These are phyloP conservation scores for Rhinatrema bivittatum DNA, from an alignment of 2,797 vertebrate genomes.

Conservation along the genomic window DNA sequence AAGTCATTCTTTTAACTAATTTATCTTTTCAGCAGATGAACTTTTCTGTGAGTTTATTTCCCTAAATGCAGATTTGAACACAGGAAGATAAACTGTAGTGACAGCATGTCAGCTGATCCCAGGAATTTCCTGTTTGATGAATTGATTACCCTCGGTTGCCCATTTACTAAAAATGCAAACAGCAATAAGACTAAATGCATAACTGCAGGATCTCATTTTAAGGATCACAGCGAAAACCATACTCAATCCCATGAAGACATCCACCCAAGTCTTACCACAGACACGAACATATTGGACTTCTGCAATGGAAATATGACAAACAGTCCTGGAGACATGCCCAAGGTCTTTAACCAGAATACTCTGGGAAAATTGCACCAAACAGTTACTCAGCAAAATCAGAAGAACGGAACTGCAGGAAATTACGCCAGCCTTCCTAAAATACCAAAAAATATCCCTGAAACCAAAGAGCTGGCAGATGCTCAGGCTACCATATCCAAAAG, in stretches of 20 bases:
- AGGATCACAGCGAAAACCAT: background rate
- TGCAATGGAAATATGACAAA: background rate
- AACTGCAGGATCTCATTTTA: background rate
- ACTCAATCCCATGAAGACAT: background rate
- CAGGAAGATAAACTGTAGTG: slow-evolving; percentile 1
- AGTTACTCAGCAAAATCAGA: background rate
- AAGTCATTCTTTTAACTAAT: too few relatives aligned
- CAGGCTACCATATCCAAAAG: background rate
- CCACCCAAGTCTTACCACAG: background rate
- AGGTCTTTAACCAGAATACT: too few relatives aligned
- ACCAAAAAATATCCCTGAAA: background rate
- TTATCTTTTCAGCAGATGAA: too few relatives aligned
- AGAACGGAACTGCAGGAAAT: background rate
- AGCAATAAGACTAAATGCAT: background rate
- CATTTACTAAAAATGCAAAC: background rate
- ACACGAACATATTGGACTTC: background rate
- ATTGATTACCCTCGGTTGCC: background rate
- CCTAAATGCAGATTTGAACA: too few relatives aligned
- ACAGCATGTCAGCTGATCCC: background rate
- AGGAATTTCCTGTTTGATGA: background rate
- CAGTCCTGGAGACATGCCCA: too few relatives aligned
- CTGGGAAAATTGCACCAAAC: background rate
- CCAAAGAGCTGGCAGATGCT: background rate
- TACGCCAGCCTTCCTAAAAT: too few relatives aligned
- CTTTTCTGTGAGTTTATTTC: too few relatives aligned